Evolutionary conservation across 2,888 invertebrate species (phyloP), one percentile per base, ranked within the genome.

Genomic region (Orthosia gothica): DNA sequence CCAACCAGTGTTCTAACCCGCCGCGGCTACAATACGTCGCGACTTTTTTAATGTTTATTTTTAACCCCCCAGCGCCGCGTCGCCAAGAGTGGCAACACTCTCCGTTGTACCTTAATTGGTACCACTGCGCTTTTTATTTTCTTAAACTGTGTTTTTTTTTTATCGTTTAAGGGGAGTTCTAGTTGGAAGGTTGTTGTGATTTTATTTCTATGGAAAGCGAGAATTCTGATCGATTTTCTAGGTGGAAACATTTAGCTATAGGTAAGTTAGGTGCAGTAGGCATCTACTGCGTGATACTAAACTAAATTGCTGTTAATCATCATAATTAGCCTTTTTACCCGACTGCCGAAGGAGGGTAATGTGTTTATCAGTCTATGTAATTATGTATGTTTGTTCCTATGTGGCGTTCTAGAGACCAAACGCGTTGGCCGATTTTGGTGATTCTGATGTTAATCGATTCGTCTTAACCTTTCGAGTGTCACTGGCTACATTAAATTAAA

Each of bases 81-180:
- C 52, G 55, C 40, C 20, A 68, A 73, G 83, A 84, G 84, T 89
- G 87, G 89, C 87, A 86, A 87, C 89, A 89, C 89, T 89, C 81
- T 72, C 77, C 82, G 84, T 83, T 87, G 84, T 85, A 57, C 84
- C 76, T 74, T 87, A 87, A 87, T 87, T 87, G 86, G 85, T 83
- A 67, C 70, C 79, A 79, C 70, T 82, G 86, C 78, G 81, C 76
- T 86, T 87, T 88, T 85, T 86, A 83, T 79, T 82, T 81, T 79
- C 78, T 75, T 82, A 67, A 76, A 76, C 71, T 81, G 80, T 86
- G 79, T 79, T 82, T 82, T 82, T 82, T 82, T 79, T 80, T 64
- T 13, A 20, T 20, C 57, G 26, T 70, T 77, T 74, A 74, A 68
- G 65, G 62, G 74, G 76, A 58, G 55, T 76, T 72, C 75, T 83